Percentiles rank a stretch among this genome's conserved stretches.
Conservation (phyloP, 2,797 vertebrate genomes). For the Poecilia picta region DNA sequence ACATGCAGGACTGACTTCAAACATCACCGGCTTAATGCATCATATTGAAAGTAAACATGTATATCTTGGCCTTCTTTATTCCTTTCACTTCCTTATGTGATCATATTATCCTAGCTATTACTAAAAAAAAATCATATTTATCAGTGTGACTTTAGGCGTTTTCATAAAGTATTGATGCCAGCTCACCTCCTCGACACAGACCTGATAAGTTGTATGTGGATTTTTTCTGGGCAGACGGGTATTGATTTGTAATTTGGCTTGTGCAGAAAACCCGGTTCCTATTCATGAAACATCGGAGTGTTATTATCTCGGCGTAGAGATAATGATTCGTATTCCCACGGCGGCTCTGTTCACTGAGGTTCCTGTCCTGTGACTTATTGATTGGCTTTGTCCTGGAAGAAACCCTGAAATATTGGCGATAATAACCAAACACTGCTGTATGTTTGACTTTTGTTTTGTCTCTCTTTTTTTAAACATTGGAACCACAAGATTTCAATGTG, state of each 20-base stretch:
- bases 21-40: neutral
- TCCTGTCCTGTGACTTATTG: slow-evolving; percentile 47
- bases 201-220: slow-evolving; percentile 38
- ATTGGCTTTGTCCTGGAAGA: slow-evolving; percentile 41
- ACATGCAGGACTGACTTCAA: neutral
- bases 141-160: slow-evolving; percentile 47
- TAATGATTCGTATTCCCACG: slow-evolving; percentile 55
- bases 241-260: slow-evolving; percentile 62
- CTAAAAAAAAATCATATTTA: slow-evolving; percentile 21
- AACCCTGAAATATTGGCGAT: slow-evolving; percentile 42
- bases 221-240: slow-evolving; percentile 46
- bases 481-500: neutral
- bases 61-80: neutral
- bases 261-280: slow-evolving; percentile 51
- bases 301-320: slow-evolving; percentile 55
- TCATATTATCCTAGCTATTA: slow-evolving; percentile 5
- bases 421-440: slow-evolving; percentile 14
- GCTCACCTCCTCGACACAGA: slow-evolving; percentile 42
- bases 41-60: neutral
- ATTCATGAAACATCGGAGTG: slow-evolving; percentile 58
- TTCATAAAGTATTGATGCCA: slow-evolving; percentile 55
- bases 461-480: neutral
- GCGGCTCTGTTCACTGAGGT: slow-evolving; percentile 52
- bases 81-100: neutral
- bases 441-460: neutral